Percentiles rank a stretch among this genome's conserved stretches.
Conservation (phyloP, 2,797 vertebrate genomes). For the Micrastur ruficollis region DNA sequence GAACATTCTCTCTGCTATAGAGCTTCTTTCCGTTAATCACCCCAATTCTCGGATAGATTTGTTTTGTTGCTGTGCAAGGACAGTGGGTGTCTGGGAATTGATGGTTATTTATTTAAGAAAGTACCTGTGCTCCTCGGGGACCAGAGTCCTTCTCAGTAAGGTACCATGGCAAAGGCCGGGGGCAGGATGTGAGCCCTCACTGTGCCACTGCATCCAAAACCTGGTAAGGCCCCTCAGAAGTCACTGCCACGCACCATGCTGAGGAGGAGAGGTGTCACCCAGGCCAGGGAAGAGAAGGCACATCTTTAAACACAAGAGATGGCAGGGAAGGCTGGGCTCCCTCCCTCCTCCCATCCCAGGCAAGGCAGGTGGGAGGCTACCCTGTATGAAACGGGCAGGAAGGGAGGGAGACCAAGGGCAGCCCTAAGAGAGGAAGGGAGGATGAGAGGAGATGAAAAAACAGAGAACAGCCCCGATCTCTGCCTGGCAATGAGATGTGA, state of each 20-base stretch:
- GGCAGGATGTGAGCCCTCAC: background rate
- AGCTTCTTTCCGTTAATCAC: background rate
- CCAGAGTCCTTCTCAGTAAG: background rate
- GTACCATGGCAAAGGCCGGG: background rate
- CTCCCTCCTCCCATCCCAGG: background rate
- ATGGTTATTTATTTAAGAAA: background rate
- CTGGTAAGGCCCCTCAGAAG: background rate
- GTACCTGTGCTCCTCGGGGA: background rate
- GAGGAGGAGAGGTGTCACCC: background rate
- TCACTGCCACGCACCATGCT: background rate
- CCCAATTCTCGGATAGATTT: background rate
- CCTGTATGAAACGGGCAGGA: background rate
- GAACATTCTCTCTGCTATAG: background rate
- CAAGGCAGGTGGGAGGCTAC: background rate
- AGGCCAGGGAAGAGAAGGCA: slow-evolving; percentile 18
- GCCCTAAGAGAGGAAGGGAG: background rate
- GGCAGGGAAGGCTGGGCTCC: background rate
- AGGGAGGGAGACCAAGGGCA: background rate
- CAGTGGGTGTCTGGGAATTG: background rate
- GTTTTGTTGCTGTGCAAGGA: slow-evolving; percentile 5
- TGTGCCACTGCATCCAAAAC: background rate
- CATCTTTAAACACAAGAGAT: background rate
- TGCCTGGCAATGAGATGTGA: background rate
- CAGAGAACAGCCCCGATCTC: background rate
- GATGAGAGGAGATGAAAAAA: background rate